These are phyloP conservation scores for Neopelma chrysocephalum DNA, from an alignment of 2,797 vertebrate species.

Conservation along the genomic window DNA sequence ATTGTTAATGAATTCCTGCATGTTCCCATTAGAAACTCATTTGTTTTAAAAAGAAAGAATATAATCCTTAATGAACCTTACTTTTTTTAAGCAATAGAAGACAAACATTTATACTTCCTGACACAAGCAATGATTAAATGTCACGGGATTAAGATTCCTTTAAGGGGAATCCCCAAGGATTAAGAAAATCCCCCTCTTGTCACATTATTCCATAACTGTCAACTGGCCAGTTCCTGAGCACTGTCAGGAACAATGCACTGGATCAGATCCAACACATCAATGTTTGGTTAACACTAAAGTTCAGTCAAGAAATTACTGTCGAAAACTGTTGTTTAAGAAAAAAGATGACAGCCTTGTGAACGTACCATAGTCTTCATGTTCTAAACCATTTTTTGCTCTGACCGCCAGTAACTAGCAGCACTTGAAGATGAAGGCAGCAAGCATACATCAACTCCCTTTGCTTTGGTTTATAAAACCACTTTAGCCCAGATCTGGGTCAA, in stretches of 20 bases:
- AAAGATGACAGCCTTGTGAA: neutral
- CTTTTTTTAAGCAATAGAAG: conserved; percentile 8
- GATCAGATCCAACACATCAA: neutral
- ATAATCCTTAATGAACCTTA: conserved; percentile 24
- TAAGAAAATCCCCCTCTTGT: conserved; percentile 40
- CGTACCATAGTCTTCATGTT: neutral
- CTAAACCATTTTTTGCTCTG: neutral
- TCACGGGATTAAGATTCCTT: conserved; percentile 6
- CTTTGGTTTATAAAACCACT: neutral
- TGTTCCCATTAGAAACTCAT: conserved; percentile 31
- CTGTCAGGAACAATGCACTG: neutral
- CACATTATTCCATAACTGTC: neutral
- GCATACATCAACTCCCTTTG: neutral
- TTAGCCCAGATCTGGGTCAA: neutral
- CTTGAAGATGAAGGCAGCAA: conserved; percentile 13
- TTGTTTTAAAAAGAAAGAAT: conserved; percentile 24
- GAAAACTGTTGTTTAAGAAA: neutral
- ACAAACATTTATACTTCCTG: conserved; percentile 28
- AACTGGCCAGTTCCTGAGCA: neutral
- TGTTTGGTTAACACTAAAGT: neutral
- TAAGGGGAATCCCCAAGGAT: conserved; percentile 27
- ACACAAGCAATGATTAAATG: conserved; percentile 36
- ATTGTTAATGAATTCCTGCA: conserved; percentile 31
- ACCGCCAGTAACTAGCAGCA: neutral
- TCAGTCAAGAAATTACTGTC: neutral